These are phyloP conservation scores for Geothlypis trichas DNA, from an alignment of 2,113 vertebrate genomes.

Conservation along the genomic window DNA sequence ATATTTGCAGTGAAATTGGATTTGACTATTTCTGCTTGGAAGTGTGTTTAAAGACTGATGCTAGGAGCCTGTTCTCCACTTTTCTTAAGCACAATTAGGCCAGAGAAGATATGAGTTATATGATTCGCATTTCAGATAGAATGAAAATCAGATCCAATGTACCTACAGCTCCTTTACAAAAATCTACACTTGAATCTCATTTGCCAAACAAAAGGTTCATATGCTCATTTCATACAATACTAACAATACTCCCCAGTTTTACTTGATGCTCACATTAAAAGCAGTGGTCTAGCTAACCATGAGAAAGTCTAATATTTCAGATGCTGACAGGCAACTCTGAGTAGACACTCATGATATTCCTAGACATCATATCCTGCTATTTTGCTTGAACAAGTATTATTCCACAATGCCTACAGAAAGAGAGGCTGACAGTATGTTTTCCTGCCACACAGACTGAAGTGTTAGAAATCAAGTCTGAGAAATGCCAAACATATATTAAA, in stretches of 20 bases:
- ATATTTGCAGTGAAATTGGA: not conserved
- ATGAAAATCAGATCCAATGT: not conserved
- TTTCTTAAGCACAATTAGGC: not conserved
- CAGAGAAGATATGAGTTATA: not conserved
- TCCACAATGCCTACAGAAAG: slow-evolving; percentile 4
- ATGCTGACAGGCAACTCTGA: not conserved
- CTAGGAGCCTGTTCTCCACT: not conserved
- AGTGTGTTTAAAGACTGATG: not conserved
- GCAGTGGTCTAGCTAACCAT: not conserved
- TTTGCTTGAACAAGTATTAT: not conserved
- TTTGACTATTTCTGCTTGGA: not conserved
- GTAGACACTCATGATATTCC: not conserved
- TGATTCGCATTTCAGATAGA: not conserved
- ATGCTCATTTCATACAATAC: not conserved
- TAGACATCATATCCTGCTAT: not conserved
- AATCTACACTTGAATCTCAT: not conserved
- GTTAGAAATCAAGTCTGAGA: slow-evolving; percentile 34
- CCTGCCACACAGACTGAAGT: not conserved
- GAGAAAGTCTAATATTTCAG: not conserved
- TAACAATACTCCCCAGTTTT: not conserved
- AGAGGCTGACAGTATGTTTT: not conserved
- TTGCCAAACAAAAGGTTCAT: not conserved
- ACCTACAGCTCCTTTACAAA: not conserved
- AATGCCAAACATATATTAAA: slow-evolving; percentile 23
- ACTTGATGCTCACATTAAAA: not conserved